Evolutionary conservation across 1,140 invertebrate genomes (phyloP), one percentile per base, ranked within the genome.

Genomic region (Orchestia grillus): DNA sequence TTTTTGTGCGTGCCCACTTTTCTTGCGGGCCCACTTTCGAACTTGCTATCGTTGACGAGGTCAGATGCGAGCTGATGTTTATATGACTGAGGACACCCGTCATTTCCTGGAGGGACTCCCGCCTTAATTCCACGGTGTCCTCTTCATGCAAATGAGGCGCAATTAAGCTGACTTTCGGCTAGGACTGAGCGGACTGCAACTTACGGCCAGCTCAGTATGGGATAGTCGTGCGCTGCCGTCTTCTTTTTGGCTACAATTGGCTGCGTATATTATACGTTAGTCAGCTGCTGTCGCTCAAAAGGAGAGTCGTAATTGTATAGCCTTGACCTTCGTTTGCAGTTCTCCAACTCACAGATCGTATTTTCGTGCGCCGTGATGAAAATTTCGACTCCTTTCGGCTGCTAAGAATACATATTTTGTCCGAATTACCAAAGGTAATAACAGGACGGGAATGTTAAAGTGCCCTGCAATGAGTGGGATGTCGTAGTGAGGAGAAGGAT

Each of bases 161-260:
- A 91, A 91, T 91, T 91, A 91, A 91, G 88, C 19, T 44, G 44
- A 44, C 88, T 91, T 91, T 44, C 88, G 62, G 62, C 62, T 28
- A 19, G 15, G 62, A 36, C 62, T 28, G 62, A 77, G 62, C 11
- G 11, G 28, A 36, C 11, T 28, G 1, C 62, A 23, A 77, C 62
- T 77, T 77, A 15, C 1, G 1, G 36, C 47, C 28, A 23, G 62
- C 62, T 23, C 15, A 36, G 36, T 77, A 28, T 77, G 36, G n/a
- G n/a, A n/a, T n/a, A 77, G 36, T 77, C 1, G 3, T 15, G 15
- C 62, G 11, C 62, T 77, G 62, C 28, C 62, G 36, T 77, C 62
- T 77, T 77, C 62, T 77, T 77, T 23, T 77, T 77, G 62, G 28
- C 11, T 36, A 19, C 11, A 36, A 3, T 77, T 77, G 28, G 62